Base-by-base conservation (phyloP, 2,797 vertebrate species). In the Enteromius thamalakanensis region DNA sequence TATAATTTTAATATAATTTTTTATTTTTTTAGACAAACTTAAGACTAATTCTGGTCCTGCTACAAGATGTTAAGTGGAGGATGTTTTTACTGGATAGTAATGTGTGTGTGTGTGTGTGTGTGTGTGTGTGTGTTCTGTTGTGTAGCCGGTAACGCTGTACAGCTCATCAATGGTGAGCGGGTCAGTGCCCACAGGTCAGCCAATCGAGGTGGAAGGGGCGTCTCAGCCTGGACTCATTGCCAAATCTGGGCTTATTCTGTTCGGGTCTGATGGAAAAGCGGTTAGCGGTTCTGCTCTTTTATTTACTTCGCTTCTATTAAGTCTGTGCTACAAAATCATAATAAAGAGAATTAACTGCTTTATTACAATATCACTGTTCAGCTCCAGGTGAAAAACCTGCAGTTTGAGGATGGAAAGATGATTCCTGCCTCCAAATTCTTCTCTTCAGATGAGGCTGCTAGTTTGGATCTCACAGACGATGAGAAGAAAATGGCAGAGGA, bases 331-430 rank as follows among this genome's bases (percentile, higher is more conserved):
- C 14, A 51, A 29, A 53, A 21, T 58, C 49, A 45, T 29, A 21
- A 23, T 49, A n/a, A 82, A 53, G 15, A 37, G 6, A 23, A 19
- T 19, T 3, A 32, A 23, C 23, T 34, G 6, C 82, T 55, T 29
- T 78, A 40, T 23, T 77, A 40, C 45, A 23, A 14, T 67, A 60
- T 77, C 84, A 0, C 9, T 87, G 87, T 88, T 8, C 87, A 99
- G 98, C 91, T 99, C 79, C 83, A 97, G 86, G 96, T 99, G 80
- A 98, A 93, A 91, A 99, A 94, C 86, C 92, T 99, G 83, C 97
- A 98, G 84, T 97, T 98, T 93, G 96, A 98, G 87, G 96, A 97
- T 80, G 97, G 97, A 53, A 99, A 94, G 93, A 99, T 99, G 98
- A 99, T 99, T 64, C 93, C 96, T 51, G 97, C 98, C 6, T 95